These are phyloP conservation scores for Euwallacea fornicatus DNA, from an alignment of 1,140 invertebrate species.

Conservation along the genomic window DNA sequence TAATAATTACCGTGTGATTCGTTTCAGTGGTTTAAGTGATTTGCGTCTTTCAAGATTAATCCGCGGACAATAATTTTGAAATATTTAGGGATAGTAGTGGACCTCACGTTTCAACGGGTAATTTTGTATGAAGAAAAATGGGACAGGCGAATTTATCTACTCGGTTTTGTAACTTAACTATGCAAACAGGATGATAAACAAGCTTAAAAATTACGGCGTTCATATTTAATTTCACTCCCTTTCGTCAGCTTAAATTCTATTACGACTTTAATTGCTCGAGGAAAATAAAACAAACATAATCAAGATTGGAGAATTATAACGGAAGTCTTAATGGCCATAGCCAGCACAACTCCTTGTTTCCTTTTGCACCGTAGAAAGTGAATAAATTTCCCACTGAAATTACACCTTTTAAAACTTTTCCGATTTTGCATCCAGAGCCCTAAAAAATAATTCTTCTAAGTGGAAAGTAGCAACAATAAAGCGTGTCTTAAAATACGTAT, in stretches of 20 bases:
- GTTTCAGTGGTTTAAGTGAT: not conserved
- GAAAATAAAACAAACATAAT: slow-evolving; percentile 36
- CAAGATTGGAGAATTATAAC: slow-evolving; percentile 29
- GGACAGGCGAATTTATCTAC: not conserved
- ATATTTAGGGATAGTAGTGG: not conserved
- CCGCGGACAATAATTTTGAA: not conserved
- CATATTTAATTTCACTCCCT: slow-evolving; percentile 29
- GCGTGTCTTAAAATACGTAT: slow-evolving; percentile 11
- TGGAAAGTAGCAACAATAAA: slow-evolving; percentile 23
- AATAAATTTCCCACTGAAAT: slow-evolving; percentile 28
- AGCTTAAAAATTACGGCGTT: not conserved
- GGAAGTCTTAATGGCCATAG: slow-evolving; percentile 29
- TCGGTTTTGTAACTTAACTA: not conserved
- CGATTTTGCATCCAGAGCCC: slow-evolving; percentile 6
- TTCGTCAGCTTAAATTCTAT: slow-evolving; percentile 35
- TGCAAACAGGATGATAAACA: not conserved
- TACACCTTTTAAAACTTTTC: slow-evolving; percentile 28
- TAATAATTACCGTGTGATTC: too few relatives aligned
- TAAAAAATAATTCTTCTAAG: slow-evolving; percentile 14
- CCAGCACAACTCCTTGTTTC: slow-evolving; percentile 30
- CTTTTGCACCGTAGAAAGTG: slow-evolving; percentile 20
- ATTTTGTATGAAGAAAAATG: slow-evolving; percentile 1
- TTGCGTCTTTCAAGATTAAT: not conserved
- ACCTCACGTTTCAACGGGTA: slow-evolving; percentile 3
- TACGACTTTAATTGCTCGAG: slow-evolving; percentile 28